Base-by-base conservation (phyloP, 2,113 vertebrate genomes). In the Syrmaticus mikado region DNA sequence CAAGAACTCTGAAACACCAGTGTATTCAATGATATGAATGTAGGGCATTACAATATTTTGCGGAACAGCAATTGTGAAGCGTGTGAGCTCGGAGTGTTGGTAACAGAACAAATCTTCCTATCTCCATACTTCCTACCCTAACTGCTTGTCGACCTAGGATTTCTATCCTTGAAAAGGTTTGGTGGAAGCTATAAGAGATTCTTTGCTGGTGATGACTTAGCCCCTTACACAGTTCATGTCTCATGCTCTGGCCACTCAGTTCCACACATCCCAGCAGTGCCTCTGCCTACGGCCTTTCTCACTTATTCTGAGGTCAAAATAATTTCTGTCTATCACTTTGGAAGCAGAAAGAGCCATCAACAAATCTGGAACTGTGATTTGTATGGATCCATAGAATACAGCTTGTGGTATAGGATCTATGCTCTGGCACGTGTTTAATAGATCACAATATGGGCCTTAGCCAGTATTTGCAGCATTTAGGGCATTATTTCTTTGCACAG, bases 221-320 rank as follows among this genome's bases (percentile, higher is more conserved):
- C 9, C 22, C 60, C 36, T 67, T 43, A 24, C 25, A 60, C 4
- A 58, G 62, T 73, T 83, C 25, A 3, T 52, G 17, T 11, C 64
- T 58, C 66, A 71, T 7, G 68, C 52, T 71, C 64, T 55, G 50
- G 21, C 41, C 5, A 1, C 53, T 38, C 67, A 74, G 53, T 34
- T 75, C n/a, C 55, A 82, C 65, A 46, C 12, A 43, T 24, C 73
- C 61, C 43, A 77, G n/a, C 45, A 21, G n/a, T 38, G 8, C 7
- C 38, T 45, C 53, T 8, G 2, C 38, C n/a, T 25, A 25, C 0
- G 0, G 22, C 46, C 92, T 45, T 1, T 7, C 10, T 83, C 61
- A 28, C 60, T 32, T 64, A 13, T 43, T 74, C 43, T 36, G 67
- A 60, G 43, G 82, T 48, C 73, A 81, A 40, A 79, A 21, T 10